phyloP scores from a whole-genome alignment of 2,888 invertebrate genomes.

The Entomobrya multifasciata region DNA sequence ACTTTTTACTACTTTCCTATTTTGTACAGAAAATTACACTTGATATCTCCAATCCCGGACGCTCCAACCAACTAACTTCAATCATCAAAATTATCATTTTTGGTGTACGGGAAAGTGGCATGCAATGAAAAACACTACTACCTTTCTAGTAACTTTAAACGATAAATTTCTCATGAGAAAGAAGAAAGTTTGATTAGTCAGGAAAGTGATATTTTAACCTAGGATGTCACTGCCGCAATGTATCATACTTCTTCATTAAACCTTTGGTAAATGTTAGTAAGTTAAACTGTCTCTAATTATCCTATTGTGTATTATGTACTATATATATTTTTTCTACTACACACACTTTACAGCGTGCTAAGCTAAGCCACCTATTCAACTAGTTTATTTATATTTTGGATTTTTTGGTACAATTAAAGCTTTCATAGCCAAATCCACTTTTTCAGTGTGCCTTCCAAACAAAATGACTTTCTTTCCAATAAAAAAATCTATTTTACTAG shows the following conservation, averaged over 20 bases:
- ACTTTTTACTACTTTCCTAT: conserved; percentile 44
- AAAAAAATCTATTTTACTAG: too few species aligned
- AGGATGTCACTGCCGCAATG: conserved; percentile 74
- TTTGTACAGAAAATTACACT: conserved; percentile 73
- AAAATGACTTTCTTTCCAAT: too few species aligned
- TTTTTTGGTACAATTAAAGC: conserved; percentile 74
- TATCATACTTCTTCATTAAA: conserved; percentile 1
- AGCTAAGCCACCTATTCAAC: not conserved
- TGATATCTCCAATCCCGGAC: conserved; percentile 55
- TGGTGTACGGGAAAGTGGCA: too few species aligned
- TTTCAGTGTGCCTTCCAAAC: too few species aligned
- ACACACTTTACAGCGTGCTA: conserved; percentile 43
- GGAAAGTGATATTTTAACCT: conserved; percentile 72
- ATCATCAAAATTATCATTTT: conserved; percentile 26
- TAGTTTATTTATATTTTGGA: not conserved
- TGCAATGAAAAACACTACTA: too few species aligned
- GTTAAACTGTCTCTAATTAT: not conserved
- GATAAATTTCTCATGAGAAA: conserved; percentile 3
- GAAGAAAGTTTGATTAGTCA: conserved; percentile 33
- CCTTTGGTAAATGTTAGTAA: conserved; percentile 17
- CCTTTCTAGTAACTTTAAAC: not conserved
- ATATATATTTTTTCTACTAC: conserved; percentile 18
- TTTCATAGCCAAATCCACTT: conserved; percentile 64
- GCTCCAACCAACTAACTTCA: conserved; percentile 19
- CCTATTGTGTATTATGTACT: too few species aligned